phyloP scores from a whole-genome alignment of 2,797 vertebrate species.

The Falco berigora region DNA sequence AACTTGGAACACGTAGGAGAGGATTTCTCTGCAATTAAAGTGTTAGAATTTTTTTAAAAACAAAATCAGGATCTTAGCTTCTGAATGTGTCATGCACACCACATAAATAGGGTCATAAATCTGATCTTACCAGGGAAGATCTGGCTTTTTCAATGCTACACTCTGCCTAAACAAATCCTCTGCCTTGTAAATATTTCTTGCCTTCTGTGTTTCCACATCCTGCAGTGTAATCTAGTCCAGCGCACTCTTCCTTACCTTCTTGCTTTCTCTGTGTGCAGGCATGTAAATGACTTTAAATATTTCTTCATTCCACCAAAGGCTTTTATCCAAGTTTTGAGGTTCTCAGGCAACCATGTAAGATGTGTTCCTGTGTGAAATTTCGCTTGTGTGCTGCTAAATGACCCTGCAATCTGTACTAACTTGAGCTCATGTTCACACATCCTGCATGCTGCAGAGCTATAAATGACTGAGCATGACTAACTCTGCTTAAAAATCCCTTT shows the following conservation, averaged over 20 bases:
- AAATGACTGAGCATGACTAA: slow-evolving; percentile 64
- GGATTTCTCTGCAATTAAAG: background rate
- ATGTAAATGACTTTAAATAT: background rate
- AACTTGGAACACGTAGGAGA: background rate
- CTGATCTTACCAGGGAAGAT: background rate
- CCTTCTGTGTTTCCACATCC: background rate
- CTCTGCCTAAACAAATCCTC: background rate
- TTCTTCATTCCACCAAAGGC: background rate
- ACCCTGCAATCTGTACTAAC: slow-evolving; percentile 51
- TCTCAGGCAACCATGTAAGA: background rate
- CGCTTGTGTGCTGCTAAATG: slow-evolving; percentile 19
- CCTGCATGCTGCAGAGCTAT: slow-evolving; percentile 46
- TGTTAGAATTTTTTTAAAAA: background rate
- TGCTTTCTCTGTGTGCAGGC: background rate
- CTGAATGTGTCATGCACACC: background rate
- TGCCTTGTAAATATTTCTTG: background rate
- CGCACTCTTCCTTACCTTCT: background rate
- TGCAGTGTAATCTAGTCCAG: background rate
- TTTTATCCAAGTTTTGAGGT: background rate
- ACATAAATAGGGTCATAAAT: background rate
- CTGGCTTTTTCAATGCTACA: background rate
- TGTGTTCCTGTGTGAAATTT: slow-evolving; percentile 37
- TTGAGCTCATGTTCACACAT: slow-evolving; percentile 49
- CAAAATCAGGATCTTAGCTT: background rate
- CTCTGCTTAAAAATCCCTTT: slow-evolving; percentile 63